Evolutionary conservation across 2,888 invertebrate species (phyloP), one percentile per base, ranked within the genome.

Genomic region (Actias luna): DNA sequence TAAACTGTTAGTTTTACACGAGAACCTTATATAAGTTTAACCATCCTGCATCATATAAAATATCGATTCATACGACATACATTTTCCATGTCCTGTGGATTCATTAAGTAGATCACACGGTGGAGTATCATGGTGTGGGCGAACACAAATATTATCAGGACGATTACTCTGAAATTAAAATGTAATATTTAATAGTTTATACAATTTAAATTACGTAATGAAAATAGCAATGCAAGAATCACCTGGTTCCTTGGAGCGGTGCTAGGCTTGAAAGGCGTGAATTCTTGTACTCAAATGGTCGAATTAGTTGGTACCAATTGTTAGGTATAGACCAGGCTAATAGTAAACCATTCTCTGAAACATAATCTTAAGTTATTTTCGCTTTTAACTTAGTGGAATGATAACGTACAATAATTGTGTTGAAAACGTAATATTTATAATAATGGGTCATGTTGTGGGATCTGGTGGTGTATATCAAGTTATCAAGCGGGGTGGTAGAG

Each of bases 311-410:
- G 22, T 36, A 12, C 67, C 67, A 69, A 50, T 66, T 69, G 2
- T 58, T 63, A 1, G 50, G 60, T n/a, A 69, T 50, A 4, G 69
- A 69, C 69, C 69, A 69, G 1, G 65, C 63, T n/a, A 62, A 50
- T 27, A 69, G 29, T 4, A 63, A 7, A 1, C 52, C 61, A 22
- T 36, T 64, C 18, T 62, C 63, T 65, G 61, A 36, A 60, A 63
- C 7, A 33, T 22, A 36, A 18, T 31, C 25, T 46, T 46, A 12
- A 8, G 8, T 46, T 10, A 2, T 42, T 59, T 25, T 59, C 2
- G 25, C 25, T 2, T n/a, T 39, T n/a, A 39, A n/a, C n/a, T n/a
- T n/a, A n/a, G n/a, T n/a, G n/a, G n/a, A n/a, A n/a, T n/a, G n/a
- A n/a, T n/a, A n/a, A n/a, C n/a, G n/a, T n/a, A n/a, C n/a, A n/a